phyloP scores from a whole-genome alignment of 2,888 invertebrate species.

The Sphinx pinastri region DNA sequence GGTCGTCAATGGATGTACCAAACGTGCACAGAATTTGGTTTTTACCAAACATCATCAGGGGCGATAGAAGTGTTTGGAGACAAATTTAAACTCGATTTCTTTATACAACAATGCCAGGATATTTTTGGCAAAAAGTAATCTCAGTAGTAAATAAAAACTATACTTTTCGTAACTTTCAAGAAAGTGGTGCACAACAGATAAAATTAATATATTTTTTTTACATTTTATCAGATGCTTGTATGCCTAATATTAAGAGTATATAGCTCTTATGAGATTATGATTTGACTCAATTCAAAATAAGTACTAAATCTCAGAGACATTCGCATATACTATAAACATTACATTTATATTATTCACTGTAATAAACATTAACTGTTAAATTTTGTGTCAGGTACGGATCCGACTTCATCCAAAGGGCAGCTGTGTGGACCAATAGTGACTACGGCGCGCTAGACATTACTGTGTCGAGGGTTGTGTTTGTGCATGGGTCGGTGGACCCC shows the following conservation, averaged over 20 bases:
- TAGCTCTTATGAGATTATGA: not conserved
- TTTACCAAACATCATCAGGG: slow-evolving; percentile 93
- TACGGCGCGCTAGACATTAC: slow-evolving; percentile 90
- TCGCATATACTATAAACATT: too few relatives aligned
- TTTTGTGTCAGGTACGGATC: slow-evolving; percentile 80
- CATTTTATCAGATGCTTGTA: not conserved
- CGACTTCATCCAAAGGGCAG: slow-evolving; percentile 84
- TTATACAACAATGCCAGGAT: slow-evolving; percentile 91
- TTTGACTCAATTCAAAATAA: too few relatives aligned
- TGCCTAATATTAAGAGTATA: not conserved
- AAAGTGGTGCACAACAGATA: too few relatives aligned
- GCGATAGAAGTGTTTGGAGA: slow-evolving; percentile 88
- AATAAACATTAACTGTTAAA: not conserved
- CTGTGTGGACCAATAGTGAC: slow-evolving; percentile 89
- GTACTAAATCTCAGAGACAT: too few relatives aligned
- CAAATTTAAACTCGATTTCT: slow-evolving; percentile 90
- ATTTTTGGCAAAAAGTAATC: slow-evolving; percentile 90
- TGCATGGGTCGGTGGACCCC: slow-evolving; percentile 95
- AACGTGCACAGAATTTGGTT: slow-evolving; percentile 98
- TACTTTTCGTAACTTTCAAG: too few relatives aligned
- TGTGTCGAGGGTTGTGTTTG: slow-evolving; percentile 90
- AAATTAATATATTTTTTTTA: slow-evolving; percentile 26
- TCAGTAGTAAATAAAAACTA: not conserved
- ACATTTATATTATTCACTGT: too few relatives aligned
- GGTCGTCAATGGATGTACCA: slow-evolving; percentile 97